These are phyloP conservation scores for Operophtera brumata DNA, from an alignment of 2,888 invertebrate genomes.

Conservation along the genomic window DNA sequence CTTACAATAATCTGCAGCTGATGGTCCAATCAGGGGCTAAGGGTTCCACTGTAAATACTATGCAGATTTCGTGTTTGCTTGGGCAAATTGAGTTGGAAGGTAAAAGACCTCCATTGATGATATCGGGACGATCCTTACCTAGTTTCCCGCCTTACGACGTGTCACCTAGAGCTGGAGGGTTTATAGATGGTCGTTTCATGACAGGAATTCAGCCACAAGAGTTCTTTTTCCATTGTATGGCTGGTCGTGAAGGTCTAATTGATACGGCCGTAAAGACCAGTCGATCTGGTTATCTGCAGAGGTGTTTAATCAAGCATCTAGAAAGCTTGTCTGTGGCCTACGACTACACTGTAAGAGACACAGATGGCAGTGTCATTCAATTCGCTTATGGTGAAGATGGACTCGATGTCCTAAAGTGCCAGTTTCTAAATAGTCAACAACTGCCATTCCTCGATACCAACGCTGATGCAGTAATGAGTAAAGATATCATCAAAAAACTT, in stretches of 20 bases:
- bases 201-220: slow-evolving; percentile 99
- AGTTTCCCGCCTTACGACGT: slow-evolving; percentile 94
- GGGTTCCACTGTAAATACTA: slow-evolving; percentile 98
- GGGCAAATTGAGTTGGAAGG: slow-evolving; percentile 99
- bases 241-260: slow-evolving; percentile 98
- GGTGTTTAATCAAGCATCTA: slow-evolving; percentile 98
- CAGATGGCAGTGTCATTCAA: slow-evolving; percentile 95
- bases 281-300: slow-evolving; percentile 97
- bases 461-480: slow-evolving; percentile 82
- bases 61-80: slow-evolving; percentile 98
- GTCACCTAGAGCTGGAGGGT: slow-evolving; percentile 96
- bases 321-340: slow-evolving; percentile 97
- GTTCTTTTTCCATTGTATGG: slow-evolving; percentile 99
- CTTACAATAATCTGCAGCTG: slow-evolving; percentile 96
- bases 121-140: slow-evolving; percentile 95
- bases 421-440: slow-evolving; percentile 89
- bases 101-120: slow-evolving; percentile 96
- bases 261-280: slow-evolving; percentile 99
- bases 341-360: slow-evolving; percentile 97
- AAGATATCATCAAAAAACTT: slow-evolving; percentile 79
- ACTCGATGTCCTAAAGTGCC: slow-evolving; percentile 92
- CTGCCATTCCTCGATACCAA: slow-evolving; percentile 92
- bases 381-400: slow-evolving; percentile 97
- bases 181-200: slow-evolving; percentile 97
- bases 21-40: slow-evolving; percentile 99